Evolutionary conservation across 2,113 vertebrate genomes (phyloP), one percentile per base, ranked within the genome.

Genomic region (Neodon shergylaensis): DNA sequence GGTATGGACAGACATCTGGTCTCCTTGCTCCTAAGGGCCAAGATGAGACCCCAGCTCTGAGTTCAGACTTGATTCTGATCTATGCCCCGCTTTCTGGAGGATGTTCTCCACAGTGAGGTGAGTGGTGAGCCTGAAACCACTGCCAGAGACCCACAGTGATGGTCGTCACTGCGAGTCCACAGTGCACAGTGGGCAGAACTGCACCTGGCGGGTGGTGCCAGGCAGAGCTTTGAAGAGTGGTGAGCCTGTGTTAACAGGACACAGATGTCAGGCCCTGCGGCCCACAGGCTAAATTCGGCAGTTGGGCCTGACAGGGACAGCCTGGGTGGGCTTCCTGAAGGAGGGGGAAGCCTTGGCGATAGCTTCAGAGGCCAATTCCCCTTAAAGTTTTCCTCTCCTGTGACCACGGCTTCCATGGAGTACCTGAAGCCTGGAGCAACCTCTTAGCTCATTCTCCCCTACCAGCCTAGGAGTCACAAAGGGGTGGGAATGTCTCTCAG

Each of bases 401-500:
- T 39, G 2, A 0, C 33, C 63, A n/a, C 7, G 0, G 24, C 79
- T 58, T 4, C 81, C 58, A 65, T 14, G 54, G 24, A 28, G 6
- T 28, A 66, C 28, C 31, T 2, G 6, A 21, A 52, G 47, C 36
- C 85, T 54, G 13, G 21, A 61, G 14, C 68, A 42, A 39, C 11
- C 54, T 63, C 70, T 89, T 28, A 58, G n/a, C 16, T 28, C 4
- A 28, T 28, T 31, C 52, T 54, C 36, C 49, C 49, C 47, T 54
- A 24, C 8, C 44, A 85, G 28, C 24, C 36, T 52, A 24, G n/a
- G 49, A 49, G 13, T 49, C 66, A 33, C 26, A 47, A 28, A 28
- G 1, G 11, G 28, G 31, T 19, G 0, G n/a, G 52, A 2, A 5
- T 5, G 5, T 17, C 28, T 6, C 0, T 2, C 44, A 5, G 17